Evolutionary conservation across 2,113 vertebrate species (phyloP), one percentile per base, ranked within the genome.

Genomic region (Nymphicus hollandicus): DNA sequence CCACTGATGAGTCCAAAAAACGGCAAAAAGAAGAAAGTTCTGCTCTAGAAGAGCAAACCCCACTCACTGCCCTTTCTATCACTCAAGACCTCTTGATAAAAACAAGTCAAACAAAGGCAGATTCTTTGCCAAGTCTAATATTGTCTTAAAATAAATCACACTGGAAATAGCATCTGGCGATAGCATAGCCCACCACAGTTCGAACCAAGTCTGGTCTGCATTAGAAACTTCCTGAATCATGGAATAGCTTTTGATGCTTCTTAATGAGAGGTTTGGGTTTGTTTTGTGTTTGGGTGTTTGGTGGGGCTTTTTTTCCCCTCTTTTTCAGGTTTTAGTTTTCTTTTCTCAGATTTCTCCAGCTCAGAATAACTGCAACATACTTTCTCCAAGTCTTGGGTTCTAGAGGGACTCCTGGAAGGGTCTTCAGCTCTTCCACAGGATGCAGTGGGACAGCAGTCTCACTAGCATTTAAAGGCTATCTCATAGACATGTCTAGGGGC

Each of bases 101-200:
- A 94, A 44, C 31, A 78, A 76, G 63, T 76, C 44, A 88, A 92
- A 86, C 80, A 93, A 92, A 95, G 44, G 33, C 73, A 91, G 35
- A 23, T 79, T 91, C 52, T 74, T 81, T 27, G 60, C 80, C 69
- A 89, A 89, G 60, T 79, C 56, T 23, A 64, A 72, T 81, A 81
- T 53, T 73, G 8, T 86, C 7, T 86, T 76, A 37, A 94, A 93
- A 88, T 73, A 88, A 92, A 91, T 84, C 65, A 60, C 60, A 52
- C 20, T 22, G 17, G 60, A 84, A 91, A 77, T 22, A 83, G 17
- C 46, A 85, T 94, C 66, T 95, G 78, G 87, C 70, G 95, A 50
- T 39, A 88, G 68, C 37, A 19, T 9, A 94, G 63, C 37, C 64
- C 63, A 69, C 68, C 74, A 81, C 43, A 53, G 20, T 77, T 89